Percentiles rank a stretch among this genome's conserved stretches.
These are phyloP conservation scores for Cephalopholis sonnerati DNA, from an alignment of 2,113 vertebrate genomes.

Conservation along the genomic window DNA sequence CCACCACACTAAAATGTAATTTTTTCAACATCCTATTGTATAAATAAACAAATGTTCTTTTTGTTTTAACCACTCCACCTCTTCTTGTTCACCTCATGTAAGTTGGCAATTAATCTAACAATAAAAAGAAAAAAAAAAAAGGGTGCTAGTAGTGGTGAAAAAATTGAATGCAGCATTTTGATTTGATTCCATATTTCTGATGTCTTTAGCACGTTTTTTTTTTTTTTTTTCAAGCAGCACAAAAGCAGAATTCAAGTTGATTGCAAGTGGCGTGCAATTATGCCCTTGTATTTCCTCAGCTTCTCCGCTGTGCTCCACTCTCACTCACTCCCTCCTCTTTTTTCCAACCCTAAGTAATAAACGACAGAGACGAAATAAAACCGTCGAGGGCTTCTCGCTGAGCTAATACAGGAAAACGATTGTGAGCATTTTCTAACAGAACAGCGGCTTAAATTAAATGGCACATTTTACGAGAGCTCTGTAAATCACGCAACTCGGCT, in stretches of 20 bases:
- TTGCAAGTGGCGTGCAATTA: conserved; percentile 65
- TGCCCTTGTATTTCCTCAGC: conserved; percentile 51
- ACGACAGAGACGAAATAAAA: conserved; percentile 51
- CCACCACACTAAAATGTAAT: background rate
- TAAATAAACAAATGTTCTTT: conserved; percentile 43
- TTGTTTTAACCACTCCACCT: conserved; percentile 22
- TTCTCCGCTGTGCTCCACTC: conserved; percentile 16
- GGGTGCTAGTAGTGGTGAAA: conserved; percentile 15
- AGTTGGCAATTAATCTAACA: conserved; percentile 55
- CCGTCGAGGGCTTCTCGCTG: conserved; percentile 41
- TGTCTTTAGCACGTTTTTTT: conserved; percentile 52
- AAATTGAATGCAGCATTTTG: conserved; percentile 51
- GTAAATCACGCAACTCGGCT: conserved; percentile 66
- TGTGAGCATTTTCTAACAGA: conserved; percentile 66
- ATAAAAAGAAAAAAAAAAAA: background rate
- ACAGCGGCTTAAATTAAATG: conserved; percentile 75
- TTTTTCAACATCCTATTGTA: conserved; percentile 1
- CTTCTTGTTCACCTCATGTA: conserved; percentile 38
- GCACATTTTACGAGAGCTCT: conserved; percentile 68
- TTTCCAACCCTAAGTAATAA: conserved; percentile 53
- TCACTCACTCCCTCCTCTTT: conserved; percentile 6
- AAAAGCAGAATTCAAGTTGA: conserved; percentile 64
- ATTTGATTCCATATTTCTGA: conserved; percentile 66
- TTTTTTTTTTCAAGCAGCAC: conserved; percentile 46
- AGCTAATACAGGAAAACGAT: conserved; percentile 68